Evolutionary conservation across 2,888 invertebrate species (phyloP), one percentile per base, ranked within the genome.

Genomic region (Apamea sordens): DNA sequence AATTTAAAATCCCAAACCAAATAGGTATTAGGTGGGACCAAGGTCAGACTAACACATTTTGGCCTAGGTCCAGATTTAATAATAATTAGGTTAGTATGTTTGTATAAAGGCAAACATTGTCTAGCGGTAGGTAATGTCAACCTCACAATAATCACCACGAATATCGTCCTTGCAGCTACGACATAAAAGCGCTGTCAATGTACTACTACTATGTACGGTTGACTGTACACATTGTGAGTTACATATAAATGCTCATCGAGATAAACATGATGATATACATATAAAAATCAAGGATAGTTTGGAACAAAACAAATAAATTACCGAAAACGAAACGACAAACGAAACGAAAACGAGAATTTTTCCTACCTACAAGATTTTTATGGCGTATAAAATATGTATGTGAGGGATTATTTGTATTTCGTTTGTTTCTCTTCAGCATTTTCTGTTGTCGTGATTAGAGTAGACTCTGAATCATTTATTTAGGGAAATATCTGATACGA

Each of bases 1-100:
- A 72, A 73, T 80, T 10, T n/a, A 50, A 76, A 59, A 15, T n/a
- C 50, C 28, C 2, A 32, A 44, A 56, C 32, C 24, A 75, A 75
- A 75, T 44, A n/a, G n/a, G n/a, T n/a, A 77, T 32, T 47, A 21
- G 13, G 5, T 44, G 7, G 24, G 15, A 47, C 28, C 18, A 65
- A 56, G 21, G 77, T 47, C n/a, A 21, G 24, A 72, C 15, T 44
- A 44, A 72, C 28, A 64, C 2, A 47, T 64, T 64, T 53, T 15
- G 53, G 47, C 53, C 2, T 28, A n/a, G 3, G 21, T 47, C 53
- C 28, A 56, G 10, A n/a, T 13, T 44, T 10, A 44, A 32, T n/a
- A 50, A 18, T 63, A 24, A 41, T 76, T 53, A 13, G 8, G 8
- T 32, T 21, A 21, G 32, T 44, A 28, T 47, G 44, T 77, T 78